Base-by-base conservation (phyloP, 2,113 vertebrate species). In the Crotophaga sulcirostris region DNA sequence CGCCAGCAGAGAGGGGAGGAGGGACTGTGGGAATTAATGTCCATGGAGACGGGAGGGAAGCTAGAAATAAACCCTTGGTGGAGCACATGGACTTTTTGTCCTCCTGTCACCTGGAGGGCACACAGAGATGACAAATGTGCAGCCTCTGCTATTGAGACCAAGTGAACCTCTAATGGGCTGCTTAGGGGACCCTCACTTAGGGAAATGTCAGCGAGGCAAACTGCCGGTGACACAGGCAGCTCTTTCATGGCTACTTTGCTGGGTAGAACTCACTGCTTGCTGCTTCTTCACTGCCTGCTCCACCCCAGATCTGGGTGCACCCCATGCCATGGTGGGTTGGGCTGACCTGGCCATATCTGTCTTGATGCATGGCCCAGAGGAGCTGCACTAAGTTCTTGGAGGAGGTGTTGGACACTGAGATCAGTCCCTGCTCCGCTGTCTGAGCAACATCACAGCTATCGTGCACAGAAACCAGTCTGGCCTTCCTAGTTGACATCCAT, bases 401-500 rank as follows among this genome's bases (percentile, higher is more conserved):
- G 13, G 28, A 79, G 45, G 44, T 40, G 33, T 5, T 4, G 3
- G 28, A 45, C 13, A 12, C 11, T 1, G 9, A 45, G 28, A 18
- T 56, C 44, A 79, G 45, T 49, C 51, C 36, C 49, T 91, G 36
- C 49, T 84, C 54, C 0, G 0, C 13, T 36, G 17, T 62, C 45
- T 69, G 54, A n/a, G 20, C 24, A 44, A 36, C 58, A 77, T 58
- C 33, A 29, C n/a, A 59, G 36, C 42, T 68, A 14, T 42, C 13
- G 13, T 38, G 60, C 14, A 4, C 28, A 3, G 0, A 80, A 83
- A 52, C 21, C 19, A 3, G 5, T 83, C 63, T 84, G 40, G 11
- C 25, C 17, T 62, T 59, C 13, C 26, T 2, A 0, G 0, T 38
- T 55, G 23, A 7, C 3, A 2, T 28, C 20, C 2, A 1, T 28